A percentile compares a stretch with the other conserved stretches of the same genome.
These are phyloP conservation scores for Anguilla japonica DNA, from an alignment of 2,113 vertebrate genomes.

Conservation along the genomic window DNA sequence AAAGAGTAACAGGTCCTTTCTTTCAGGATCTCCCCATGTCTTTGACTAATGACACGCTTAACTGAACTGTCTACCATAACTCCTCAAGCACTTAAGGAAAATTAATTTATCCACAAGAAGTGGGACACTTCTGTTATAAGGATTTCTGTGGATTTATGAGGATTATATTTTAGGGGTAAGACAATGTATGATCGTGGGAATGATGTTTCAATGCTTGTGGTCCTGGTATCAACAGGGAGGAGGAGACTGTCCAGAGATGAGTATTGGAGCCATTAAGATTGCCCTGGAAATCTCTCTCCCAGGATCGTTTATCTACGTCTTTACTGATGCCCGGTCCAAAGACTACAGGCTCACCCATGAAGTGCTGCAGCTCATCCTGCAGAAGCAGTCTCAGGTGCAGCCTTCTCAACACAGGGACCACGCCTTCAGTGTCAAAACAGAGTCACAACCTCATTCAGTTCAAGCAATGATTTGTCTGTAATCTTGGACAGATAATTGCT, in stretches of 20 bases:
- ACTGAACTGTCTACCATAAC: neutral
- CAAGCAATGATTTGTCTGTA: neutral
- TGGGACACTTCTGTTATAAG: neutral
- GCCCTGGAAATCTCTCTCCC: constrained; percentile 95
- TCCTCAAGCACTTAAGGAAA: neutral
- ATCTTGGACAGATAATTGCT: neutral
- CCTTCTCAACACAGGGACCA: neutral
- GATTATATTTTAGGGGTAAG: neutral
- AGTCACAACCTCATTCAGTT: neutral
- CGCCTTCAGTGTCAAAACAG: neutral
- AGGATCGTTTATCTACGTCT: constrained; percentile 96
- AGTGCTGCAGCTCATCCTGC: constrained; percentile 95
- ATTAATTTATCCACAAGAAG: neutral
- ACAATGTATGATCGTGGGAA: neutral
- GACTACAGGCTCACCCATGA: constrained; percentile 90
- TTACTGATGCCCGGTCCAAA: constrained; percentile 96
- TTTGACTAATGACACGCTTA: neutral
- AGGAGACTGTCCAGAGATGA: constrained; percentile 99
- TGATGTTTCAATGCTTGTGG: constrained; percentile 22
- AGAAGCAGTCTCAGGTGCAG: constrained; percentile 95
- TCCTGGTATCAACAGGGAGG: constrained; percentile 81
- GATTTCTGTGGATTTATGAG: neutral
- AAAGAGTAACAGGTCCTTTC: neutral
- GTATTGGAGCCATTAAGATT: constrained; percentile 96
- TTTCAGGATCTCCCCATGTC: neutral